Conservation (phyloP, 2,888 invertebrate species). For the Andrena hattorfiana region DNA sequence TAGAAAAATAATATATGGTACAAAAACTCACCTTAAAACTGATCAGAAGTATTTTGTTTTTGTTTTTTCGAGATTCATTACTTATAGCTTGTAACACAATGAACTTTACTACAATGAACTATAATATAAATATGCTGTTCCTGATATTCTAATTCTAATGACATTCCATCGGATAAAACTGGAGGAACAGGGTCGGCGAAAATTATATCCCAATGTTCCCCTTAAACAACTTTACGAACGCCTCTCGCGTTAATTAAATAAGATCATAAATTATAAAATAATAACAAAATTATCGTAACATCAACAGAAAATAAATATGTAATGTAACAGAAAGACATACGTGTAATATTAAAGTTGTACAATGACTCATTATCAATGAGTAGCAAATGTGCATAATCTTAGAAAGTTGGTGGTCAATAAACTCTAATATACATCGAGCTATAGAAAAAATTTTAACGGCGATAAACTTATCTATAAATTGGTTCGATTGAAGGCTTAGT, state of each 20-base stretch:
- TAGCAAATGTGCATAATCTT: constrained; percentile 54
- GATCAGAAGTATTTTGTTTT: constrained; percentile 1
- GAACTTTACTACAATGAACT: background rate
- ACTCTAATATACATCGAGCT: constrained; percentile 47
- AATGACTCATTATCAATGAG: constrained; percentile 10
- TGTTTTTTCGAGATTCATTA: constrained; percentile 27
- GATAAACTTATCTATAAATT: constrained; percentile 51
- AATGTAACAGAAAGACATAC: constrained; percentile 37
- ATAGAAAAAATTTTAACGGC: constrained; percentile 41
- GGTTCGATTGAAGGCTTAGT: constrained; percentile 56
- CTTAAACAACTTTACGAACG: constrained; percentile 3
- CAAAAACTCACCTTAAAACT: constrained; percentile 19
- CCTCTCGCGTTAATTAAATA: constrained; percentile 41
- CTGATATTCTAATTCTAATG: background rate
- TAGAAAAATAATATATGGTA: constrained; percentile 40
- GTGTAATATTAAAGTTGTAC: constrained; percentile 36
- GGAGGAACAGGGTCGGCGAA: constrained; percentile 18
- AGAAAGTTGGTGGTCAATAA: constrained; percentile 42
- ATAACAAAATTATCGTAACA: constrained; percentile 44
- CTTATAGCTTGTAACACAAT: constrained; percentile 18
- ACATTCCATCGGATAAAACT: constrained; percentile 24
- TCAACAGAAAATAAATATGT: constrained; percentile 42
- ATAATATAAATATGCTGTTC: constrained; percentile 35
- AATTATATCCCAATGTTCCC: constrained; percentile 14
- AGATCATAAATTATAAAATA: constrained; percentile 52